These are phyloP conservation scores for Tetropium fuscum DNA, from an alignment of 2,888 invertebrate genomes.

Conservation along the genomic window DNA sequence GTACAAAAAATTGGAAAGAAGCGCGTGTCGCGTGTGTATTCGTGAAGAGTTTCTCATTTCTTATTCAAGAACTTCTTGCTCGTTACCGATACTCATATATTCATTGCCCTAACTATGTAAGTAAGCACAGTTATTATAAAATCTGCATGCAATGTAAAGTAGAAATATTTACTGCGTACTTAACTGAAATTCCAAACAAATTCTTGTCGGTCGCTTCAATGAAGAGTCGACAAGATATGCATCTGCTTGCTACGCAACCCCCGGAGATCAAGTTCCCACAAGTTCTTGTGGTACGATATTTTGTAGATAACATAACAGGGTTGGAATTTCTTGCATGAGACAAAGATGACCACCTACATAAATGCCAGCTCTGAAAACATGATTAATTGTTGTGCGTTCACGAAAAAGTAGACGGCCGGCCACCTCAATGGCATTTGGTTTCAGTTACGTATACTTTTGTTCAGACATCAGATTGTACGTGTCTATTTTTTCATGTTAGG, in stretches of 20 bases:
- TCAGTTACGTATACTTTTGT: too few relatives aligned
- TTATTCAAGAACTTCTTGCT: not conserved
- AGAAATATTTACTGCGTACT: too few relatives aligned
- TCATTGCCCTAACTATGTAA: too few relatives aligned
- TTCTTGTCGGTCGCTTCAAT: constrained; percentile 22
- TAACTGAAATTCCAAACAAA: constrained; percentile 20
- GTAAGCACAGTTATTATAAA: too few relatives aligned
- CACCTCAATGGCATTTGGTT: not conserved
- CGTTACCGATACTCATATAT: not conserved
- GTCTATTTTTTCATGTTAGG: not conserved
- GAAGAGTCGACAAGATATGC: constrained; percentile 12
- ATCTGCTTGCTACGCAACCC: constrained; percentile 27
- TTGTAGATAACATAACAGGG: constrained; percentile 31
- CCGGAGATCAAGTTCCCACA: constrained; percentile 28
- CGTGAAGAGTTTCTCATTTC: not conserved
- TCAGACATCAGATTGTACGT: too few relatives aligned
- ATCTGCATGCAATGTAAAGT: too few relatives aligned
- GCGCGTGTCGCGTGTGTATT: not conserved
- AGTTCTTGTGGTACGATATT: constrained; percentile 29
- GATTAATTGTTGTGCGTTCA: constrained; percentile 20
- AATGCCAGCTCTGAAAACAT: constrained; percentile 9
- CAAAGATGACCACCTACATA: constrained; percentile 24
- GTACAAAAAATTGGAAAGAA: not conserved
- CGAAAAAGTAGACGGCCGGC: constrained; percentile 1
- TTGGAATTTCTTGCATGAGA: constrained; percentile 19